Conservation (phyloP, 2,888 invertebrate species). For the Drosophila anceps region DNA sequence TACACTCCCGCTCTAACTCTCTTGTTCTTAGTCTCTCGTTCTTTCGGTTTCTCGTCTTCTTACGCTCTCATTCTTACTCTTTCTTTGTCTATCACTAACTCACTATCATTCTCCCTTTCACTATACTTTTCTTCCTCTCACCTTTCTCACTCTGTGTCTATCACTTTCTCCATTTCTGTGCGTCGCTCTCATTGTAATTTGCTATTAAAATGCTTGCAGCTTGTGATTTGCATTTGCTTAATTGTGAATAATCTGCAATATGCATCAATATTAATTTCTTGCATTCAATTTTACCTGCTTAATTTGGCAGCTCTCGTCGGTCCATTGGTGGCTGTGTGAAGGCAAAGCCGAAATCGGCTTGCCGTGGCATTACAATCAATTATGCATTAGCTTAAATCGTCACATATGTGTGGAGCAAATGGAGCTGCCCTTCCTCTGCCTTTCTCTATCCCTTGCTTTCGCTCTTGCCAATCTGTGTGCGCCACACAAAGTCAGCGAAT, state of each 20-base stretch:
- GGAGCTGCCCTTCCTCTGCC: slow-evolving; percentile 14
- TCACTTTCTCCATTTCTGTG: neutral
- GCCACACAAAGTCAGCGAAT: slow-evolving; percentile 28
- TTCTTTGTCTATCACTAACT: no score
- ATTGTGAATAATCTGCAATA: slow-evolving; percentile 29
- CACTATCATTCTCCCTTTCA: neutral
- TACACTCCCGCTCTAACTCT: no score
- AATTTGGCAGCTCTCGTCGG: slow-evolving; percentile 53
- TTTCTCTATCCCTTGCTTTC: slow-evolving; percentile 7
- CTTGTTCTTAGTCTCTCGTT: neutral
- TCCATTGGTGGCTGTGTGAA: slow-evolving; percentile 23
- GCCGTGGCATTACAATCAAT: slow-evolving; percentile 65
- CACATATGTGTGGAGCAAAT: slow-evolving; percentile 55
- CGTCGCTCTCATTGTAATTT: neutral
- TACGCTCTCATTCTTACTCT: no score
- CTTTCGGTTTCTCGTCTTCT: neutral
- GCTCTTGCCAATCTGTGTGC: slow-evolving; percentile 42
- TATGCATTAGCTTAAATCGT: slow-evolving; percentile 74
- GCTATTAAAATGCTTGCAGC: neutral
- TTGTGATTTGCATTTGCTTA: slow-evolving; percentile 21
- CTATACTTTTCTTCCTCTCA: neutral
- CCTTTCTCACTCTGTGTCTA: neutral
- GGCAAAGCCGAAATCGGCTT: slow-evolving; percentile 61
- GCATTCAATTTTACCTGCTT: slow-evolving; percentile 50
- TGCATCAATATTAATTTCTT: slow-evolving; percentile 43